Conservation (phyloP, 2,888 invertebrate species). For the Aromia moschata region DNA sequence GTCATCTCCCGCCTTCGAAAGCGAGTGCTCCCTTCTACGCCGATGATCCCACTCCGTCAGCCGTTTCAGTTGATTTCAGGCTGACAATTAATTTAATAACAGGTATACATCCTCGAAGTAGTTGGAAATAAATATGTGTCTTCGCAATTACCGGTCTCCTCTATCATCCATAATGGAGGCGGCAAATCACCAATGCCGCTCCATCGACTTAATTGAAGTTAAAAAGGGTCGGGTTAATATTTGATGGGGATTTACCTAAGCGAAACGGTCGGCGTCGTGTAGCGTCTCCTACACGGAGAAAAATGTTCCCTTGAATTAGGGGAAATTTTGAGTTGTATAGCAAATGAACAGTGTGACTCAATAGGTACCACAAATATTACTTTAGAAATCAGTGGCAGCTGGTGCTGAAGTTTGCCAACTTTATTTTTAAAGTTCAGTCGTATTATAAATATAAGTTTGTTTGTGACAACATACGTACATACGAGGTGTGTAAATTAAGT, state of each 20-base stretch:
- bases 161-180: constrained; percentile 46
- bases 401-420: too few species aligned
- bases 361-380: too few species aligned
- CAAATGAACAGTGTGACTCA: too few species aligned
- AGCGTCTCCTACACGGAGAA: constrained; percentile 48
- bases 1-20: too few species aligned
- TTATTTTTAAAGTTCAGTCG: too few species aligned
- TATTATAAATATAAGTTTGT: too few species aligned
- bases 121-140: constrained; percentile 21
- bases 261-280: constrained; percentile 50
- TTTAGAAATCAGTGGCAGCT: too few species aligned
- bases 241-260: constrained; percentile 55
- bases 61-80: neutral
- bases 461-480: too few species aligned
- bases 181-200: constrained; percentile 56
- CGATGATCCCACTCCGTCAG: neutral
- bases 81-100: constrained; percentile 6
- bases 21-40: too few species aligned
- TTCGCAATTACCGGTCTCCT: constrained; percentile 15
- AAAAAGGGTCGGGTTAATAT: constrained; percentile 61
- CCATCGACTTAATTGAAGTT: constrained; percentile 58
- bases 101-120: constrained; percentile 6
- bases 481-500: too few species aligned
- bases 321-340: too few species aligned
- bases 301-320: too few species aligned